Evolutionary conservation across 2,113 vertebrate species (phyloP).

Genomic region (Elanus axillaris): DNA sequence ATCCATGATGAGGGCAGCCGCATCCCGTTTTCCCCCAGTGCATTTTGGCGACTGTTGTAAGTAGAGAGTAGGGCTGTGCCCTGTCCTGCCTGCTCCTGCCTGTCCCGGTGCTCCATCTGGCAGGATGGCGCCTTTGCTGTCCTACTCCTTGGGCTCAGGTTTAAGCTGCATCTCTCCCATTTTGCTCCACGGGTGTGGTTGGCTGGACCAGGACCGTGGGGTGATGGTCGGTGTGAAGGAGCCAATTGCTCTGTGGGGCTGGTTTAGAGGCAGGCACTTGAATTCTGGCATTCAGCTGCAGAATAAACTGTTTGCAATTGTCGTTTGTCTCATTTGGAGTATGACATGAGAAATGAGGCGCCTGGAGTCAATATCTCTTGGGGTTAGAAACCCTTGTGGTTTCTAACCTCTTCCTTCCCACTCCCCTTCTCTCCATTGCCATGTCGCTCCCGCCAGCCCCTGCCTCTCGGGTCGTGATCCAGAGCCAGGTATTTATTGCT

Average conservation of each 20-base stretch:
- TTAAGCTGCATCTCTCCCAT: background rate
- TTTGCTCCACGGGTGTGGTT: background rate
- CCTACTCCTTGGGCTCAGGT: too few species aligned
- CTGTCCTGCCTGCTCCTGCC: too few species aligned
- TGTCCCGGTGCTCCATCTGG: background rate
- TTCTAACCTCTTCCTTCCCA: background rate
- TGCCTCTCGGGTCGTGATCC: background rate
- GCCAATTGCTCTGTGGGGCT: background rate
- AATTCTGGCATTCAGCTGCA: background rate
- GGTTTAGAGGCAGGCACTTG: background rate
- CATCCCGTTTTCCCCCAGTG: accelerated
- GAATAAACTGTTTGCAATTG: constrained; percentile 2
- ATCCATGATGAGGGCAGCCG: background rate
- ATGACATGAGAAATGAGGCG: background rate
- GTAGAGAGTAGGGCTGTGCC: background rate
- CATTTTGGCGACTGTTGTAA: accelerated
- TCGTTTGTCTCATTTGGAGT: background rate
- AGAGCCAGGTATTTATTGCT: background rate
- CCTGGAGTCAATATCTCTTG: accelerated
- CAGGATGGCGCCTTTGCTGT: background rate
- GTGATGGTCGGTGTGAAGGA: background rate
- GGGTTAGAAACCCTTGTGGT: background rate
- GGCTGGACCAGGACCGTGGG: background rate
- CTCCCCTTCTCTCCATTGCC: background rate
- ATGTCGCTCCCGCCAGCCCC: background rate